Base-by-base conservation (phyloP, 2,797 vertebrate genomes). In the Molossus molossus region DNA sequence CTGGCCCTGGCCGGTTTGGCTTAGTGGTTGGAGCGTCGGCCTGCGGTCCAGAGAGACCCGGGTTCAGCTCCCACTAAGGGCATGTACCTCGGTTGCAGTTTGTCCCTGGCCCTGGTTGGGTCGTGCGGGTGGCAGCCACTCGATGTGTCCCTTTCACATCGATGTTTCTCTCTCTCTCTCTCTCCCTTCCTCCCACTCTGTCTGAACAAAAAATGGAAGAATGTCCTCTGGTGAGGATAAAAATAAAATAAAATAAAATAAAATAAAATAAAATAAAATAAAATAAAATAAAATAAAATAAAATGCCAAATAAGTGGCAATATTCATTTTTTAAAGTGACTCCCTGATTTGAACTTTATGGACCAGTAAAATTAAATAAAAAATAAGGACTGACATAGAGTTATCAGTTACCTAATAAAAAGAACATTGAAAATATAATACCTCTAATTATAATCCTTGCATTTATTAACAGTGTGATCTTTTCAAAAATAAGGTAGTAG, bases 331-430 rank as follows among this genome's bases (percentile, higher is more conserved):
- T 6, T 55, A 86, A 85, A 58, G 14, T 90, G 20, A 13, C 25
- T 91, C 13, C 25, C 45, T 72, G 21, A 72, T 5, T 90, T 85
- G 3, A 7, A 81, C 18, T 70, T 92, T 55, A 69, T 62, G 62
- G 18, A 40, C 5, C 33, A 88, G 27, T 33, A 57, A 80, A 91
- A 69, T 80, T 57, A 62, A 87, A 62, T 81, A 18, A 84, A 84
- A 93, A 65, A 40, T 91, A 87, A 75, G 25, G 62, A 57, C 45
- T 40, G 20, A 85, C 7, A 55, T 25, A 72, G 8, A 75, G 12
- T 91, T 83, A 91, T 21, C 14, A 70, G n/a, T n/a, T 87, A 87
- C 87, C 18, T 69, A 88, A 91, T 91, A 37, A 94, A 82, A 94
- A 90, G 11, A 79, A 0, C 15, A 86, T n/a, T 77, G 21, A 86